Percentiles rank a stretch among this genome's conserved stretches.
Evolutionary conservation across 2,113 vertebrate species (phyloP).

Genomic region (Ammospiza nelsoni): DNA sequence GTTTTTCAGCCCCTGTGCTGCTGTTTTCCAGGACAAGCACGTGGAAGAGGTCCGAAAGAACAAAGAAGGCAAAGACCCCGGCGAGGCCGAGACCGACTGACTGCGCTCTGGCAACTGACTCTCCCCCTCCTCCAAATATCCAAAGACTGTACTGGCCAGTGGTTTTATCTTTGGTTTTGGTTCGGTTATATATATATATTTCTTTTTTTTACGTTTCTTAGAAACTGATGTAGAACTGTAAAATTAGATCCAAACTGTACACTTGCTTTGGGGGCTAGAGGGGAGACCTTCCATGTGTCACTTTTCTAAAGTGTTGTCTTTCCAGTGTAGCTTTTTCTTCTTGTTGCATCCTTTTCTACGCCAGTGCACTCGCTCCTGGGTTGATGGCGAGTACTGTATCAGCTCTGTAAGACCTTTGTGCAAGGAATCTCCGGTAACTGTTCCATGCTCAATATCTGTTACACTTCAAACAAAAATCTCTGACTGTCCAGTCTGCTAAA

Average conservation of each 20-base stretch:
- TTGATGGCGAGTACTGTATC: conserved; percentile 79
- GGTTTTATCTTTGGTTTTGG: conserved; percentile 78
- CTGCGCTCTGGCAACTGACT: conserved; percentile 71
- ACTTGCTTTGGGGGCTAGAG: conserved; percentile 78
- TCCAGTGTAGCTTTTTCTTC: conserved; percentile 82
- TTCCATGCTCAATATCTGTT: conserved; percentile 78
- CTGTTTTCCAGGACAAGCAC: conserved; percentile 88
- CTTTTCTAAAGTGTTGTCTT: conserved; percentile 87
- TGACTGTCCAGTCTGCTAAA: conserved; percentile 76
- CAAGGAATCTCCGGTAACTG: conserved; percentile 74
- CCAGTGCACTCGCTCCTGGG: conserved; percentile 69
- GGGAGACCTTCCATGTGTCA: conserved; percentile 79
- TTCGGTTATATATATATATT: background rate
- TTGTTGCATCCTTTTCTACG: conserved; percentile 82
- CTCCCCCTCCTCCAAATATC: conserved; percentile 81
- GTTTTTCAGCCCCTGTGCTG: too few species aligned
- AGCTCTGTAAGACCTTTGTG: conserved; percentile 79
- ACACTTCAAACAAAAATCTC: conserved; percentile 65
- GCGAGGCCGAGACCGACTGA: conserved; percentile 81
- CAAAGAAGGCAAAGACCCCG: conserved; percentile 90
- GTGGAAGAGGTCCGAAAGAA: conserved; percentile 94
- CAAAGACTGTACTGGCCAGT: conserved; percentile 89
- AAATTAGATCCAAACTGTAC: conserved; percentile 77
- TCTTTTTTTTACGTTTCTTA: conserved; percentile 73
- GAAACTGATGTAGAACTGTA: conserved; percentile 81